Conservation (phyloP, 2,113 vertebrate species). For the Tautogolabrus adspersus region DNA sequence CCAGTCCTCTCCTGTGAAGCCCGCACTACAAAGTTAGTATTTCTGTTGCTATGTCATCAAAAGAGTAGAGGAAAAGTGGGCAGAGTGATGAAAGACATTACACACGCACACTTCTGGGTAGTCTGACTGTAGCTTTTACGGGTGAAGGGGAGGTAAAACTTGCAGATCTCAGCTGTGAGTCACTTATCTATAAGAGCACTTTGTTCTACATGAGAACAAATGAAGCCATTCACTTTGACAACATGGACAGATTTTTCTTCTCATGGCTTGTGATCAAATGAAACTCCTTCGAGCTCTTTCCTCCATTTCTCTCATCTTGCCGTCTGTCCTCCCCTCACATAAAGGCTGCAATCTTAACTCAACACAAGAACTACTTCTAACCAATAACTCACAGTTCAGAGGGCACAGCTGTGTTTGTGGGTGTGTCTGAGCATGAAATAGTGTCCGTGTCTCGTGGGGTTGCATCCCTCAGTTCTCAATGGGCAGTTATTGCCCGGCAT, state of each 20-base stretch:
- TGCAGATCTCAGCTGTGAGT: constrained; percentile 2
- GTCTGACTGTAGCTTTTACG: constrained; percentile 21
- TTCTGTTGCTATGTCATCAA: constrained; percentile 55
- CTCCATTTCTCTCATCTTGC: constrained; percentile 9
- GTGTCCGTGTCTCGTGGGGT: constrained; percentile 13
- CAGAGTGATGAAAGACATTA: constrained; percentile 37
- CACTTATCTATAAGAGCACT: neutral
- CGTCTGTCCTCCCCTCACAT: neutral
- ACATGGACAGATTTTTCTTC: constrained; percentile 3
- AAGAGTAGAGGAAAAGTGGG: constrained; percentile 36
- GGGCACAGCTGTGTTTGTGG: constrained; percentile 44
- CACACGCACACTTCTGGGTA: constrained; percentile 21
- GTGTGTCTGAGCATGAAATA: constrained; percentile 32
- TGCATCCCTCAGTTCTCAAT: constrained; percentile 9
- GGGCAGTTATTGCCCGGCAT: constrained; percentile 17
- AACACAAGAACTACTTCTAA: constrained; percentile 31
- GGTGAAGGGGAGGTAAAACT: constrained; percentile 30
- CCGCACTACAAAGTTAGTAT: constrained; percentile 38
- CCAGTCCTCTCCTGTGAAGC: constrained; percentile 36
- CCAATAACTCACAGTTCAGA: constrained; percentile 41
- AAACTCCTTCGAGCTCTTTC: constrained; percentile 5
- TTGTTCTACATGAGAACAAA: constrained; percentile 4
- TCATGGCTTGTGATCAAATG: constrained; percentile 21
- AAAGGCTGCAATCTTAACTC: constrained; percentile 36
- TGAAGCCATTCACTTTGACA: neutral